Percentiles rank a stretch among this genome's conserved stretches.
Evolutionary conservation across 2,113 vertebrate genomes (phyloP).

Genomic region (Accipiter cooperii): DNA sequence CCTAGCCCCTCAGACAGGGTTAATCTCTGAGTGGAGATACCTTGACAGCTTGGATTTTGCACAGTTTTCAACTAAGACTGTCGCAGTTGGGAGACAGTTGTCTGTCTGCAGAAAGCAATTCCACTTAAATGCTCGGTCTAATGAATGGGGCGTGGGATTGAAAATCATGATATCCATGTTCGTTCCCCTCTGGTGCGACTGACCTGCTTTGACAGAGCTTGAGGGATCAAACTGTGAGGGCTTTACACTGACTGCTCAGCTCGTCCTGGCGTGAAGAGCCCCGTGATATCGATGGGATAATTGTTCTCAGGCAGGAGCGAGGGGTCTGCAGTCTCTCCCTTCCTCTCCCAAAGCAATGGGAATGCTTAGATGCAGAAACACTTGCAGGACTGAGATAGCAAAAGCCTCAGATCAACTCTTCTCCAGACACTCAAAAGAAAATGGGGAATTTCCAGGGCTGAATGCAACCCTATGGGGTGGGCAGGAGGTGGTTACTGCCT

Average conservation of each 20-base stretch:
- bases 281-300: background rate
- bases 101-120: background rate
- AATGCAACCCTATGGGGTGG: background rate
- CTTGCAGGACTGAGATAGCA: background rate
- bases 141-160: background rate
- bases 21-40: constrained; percentile 46
- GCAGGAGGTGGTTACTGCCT: background rate
- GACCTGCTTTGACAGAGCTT: background rate
- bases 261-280: background rate
- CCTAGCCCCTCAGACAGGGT: background rate
- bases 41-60: constrained; percentile 1
- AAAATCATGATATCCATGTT: background rate
- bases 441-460: background rate
- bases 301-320: background rate
- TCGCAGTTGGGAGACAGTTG: background rate
- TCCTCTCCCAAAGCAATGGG: background rate
- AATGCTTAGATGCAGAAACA: background rate
- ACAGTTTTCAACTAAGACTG: background rate
- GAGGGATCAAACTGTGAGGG: background rate
- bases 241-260: background rate
- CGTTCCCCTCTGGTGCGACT: background rate
- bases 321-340: background rate
- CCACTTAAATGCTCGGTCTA: background rate
- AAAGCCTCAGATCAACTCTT: background rate
- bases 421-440: background rate